Evolutionary conservation across 2,113 vertebrate genomes (phyloP).

Genomic region (Pseudonaja textilis): DNA sequence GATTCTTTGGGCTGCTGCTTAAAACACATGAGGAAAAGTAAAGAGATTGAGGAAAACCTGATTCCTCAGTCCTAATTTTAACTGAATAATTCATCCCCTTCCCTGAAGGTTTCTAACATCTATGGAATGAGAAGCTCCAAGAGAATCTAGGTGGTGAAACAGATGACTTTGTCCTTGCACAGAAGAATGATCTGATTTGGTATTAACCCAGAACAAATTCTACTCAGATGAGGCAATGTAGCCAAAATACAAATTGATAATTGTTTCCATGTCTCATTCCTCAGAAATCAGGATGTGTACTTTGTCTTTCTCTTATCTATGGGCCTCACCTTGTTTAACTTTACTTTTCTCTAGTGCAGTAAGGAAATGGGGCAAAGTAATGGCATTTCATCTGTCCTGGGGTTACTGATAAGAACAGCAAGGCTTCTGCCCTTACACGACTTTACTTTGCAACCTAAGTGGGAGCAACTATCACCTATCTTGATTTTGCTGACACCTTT

Average conservation of each 20-base stretch:
- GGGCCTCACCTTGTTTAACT: not conserved
- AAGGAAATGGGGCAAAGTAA: not conserved
- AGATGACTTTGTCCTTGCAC: not conserved
- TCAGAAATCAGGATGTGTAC: not conserved
- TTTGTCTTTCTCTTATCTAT: slow-evolving; percentile 3
- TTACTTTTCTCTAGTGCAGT: not conserved
- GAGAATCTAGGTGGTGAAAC: not conserved
- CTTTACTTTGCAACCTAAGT: not conserved
- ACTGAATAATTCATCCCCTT: not conserved
- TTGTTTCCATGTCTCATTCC: slow-evolving; percentile 22
- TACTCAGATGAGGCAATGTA: not conserved
- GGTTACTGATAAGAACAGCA: not conserved
- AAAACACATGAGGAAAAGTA: not conserved
- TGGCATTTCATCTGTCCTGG: not conserved
- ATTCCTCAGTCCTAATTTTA: not conserved
- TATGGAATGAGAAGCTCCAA: not conserved
- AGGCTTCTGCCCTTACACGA: not conserved
- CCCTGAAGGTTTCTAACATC: not conserved
- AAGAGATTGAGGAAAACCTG: not conserved
- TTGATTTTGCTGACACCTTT: not conserved
- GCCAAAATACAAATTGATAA: not conserved
- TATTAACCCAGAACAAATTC: not conserved
- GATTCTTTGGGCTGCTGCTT: not conserved
- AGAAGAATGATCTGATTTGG: not conserved
- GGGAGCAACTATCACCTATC: not conserved